Evolutionary conservation across 2,113 vertebrate genomes (phyloP), one percentile per base, ranked within the genome.

Genomic region (Aviceda subcristata): DNA sequence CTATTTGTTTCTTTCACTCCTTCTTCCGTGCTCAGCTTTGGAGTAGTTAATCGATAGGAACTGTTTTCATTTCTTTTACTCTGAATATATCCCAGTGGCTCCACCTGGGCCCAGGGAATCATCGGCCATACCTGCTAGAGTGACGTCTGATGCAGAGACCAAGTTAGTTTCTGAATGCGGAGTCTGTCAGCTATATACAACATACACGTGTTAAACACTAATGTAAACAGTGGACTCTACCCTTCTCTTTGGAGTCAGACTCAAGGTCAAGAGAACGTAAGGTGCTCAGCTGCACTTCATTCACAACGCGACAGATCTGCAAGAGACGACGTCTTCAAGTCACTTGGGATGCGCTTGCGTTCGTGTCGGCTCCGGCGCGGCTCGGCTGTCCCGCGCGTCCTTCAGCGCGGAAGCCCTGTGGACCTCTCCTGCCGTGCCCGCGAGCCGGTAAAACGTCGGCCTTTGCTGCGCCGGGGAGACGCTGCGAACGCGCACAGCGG

Each of bases 271-370:
- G 53, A 85, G 73, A 75, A 62, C 69, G 48, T 38, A 41, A 95
- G 92, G 86, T 67, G 62, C 67, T 96, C 85, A 66, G 84, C 93
- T 95, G 91, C 29, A 1, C 77, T 87, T 76, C 32, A 4, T 57
- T 95, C 63, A 9, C 69, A 36, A 3, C 12, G 0, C 4, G 23
- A 43, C 48, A 55, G 80, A 57, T 53, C 56, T 78, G 86, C 17
- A 10, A 7, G 74, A 68, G 62, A 9, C 1, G 4, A 46, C 36
- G 55, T 75, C 48, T 85, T 68, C 10, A 1, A 21, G 55, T 32
- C 17, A 2, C 51, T 79, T 10, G n/a, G 66, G 36, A 51, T 21
- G 26, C 6, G 0, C 53, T 46, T 73, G 76, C 2, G 0, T 55
- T 73, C 51, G 39, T 27, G 39, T 18, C 22, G 77, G 72, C 68